Conservation (phyloP, 1,140 invertebrate genomes). For the Plutomurus gul region DNA sequence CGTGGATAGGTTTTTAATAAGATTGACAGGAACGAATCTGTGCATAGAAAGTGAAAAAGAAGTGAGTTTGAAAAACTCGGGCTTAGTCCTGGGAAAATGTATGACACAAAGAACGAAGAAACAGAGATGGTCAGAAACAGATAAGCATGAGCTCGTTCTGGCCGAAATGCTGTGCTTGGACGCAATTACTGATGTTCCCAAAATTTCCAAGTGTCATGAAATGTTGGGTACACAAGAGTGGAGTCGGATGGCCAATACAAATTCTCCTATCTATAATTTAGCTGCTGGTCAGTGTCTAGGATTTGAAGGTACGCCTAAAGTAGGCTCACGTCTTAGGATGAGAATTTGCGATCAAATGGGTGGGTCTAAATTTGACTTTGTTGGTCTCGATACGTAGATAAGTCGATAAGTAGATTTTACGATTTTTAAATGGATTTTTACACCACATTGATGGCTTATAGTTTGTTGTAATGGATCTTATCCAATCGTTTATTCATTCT, state of each 20-base stretch:
- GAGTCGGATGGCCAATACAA: conserved; percentile 73
- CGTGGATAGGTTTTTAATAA: conserved; percentile 63
- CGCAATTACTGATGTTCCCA: conserved; percentile 66
- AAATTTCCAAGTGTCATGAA: conserved; percentile 88
- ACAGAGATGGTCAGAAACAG: conserved; percentile 87
- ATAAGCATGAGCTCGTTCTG: conserved; percentile 81
- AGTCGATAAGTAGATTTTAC: too few species aligned
- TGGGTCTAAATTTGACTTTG: conserved; percentile 17
- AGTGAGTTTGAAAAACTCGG: conserved; percentile 75
- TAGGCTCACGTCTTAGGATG: conserved; percentile 54
- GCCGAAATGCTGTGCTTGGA: conserved; percentile 84
- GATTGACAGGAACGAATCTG: conserved; percentile 69
- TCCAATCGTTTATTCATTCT: too few species aligned
- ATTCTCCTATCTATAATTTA: conserved; percentile 75
- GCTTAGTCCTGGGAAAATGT: conserved; percentile 73
- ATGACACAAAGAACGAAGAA: conserved; percentile 62
- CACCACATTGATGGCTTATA: too few species aligned
- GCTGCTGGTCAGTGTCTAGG: conserved; percentile 82
- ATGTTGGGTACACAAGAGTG: conserved; percentile 87
- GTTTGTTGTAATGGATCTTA: too few species aligned
- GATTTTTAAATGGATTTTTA: too few species aligned
- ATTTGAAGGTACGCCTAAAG: conserved; percentile 35
- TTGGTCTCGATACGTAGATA: neutral
- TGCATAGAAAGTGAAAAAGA: conserved; percentile 81
- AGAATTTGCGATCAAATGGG: conserved; percentile 52